Evolutionary conservation across 2,113 vertebrate genomes (phyloP).

Genomic region (Micronycteris hirsuta): DNA sequence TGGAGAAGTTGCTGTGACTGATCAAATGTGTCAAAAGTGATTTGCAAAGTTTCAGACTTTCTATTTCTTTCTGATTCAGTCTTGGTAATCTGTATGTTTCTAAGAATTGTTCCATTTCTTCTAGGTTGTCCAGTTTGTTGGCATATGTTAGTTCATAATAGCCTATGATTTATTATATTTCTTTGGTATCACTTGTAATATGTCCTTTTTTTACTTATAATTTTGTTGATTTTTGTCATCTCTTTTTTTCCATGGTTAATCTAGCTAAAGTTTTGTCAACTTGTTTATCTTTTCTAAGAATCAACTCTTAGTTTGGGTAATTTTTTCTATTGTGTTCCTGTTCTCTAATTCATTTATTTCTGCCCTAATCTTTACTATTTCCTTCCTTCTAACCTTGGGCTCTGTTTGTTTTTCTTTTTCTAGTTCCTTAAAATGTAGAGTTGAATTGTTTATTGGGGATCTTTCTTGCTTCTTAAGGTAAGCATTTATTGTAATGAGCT

Average conservation of each 20-base stretch:
- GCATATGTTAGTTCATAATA: background rate
- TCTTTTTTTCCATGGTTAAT: background rate
- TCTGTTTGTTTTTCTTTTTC: background rate
- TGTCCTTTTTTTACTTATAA: background rate
- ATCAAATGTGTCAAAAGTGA: no score
- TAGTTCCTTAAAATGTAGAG: background rate
- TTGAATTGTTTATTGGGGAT: background rate
- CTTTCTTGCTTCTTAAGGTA: background rate
- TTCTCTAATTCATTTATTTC: background rate
- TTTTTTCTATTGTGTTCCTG: background rate
- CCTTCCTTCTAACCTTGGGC: background rate
- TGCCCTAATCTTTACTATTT: background rate
- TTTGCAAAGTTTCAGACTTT: background rate
- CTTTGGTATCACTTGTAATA: background rate
- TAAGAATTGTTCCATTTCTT: background rate
- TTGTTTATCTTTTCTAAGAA: background rate
- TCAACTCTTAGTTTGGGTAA: background rate
- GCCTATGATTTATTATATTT: background rate
- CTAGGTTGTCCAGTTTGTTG: background rate
- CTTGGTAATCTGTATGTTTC: background rate
- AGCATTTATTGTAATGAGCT: background rate
- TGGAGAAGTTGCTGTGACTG: no score
- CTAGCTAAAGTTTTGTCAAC: background rate
- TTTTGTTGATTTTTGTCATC: background rate
- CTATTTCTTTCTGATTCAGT: background rate